Percentiles rank a stretch among this genome's conserved stretches.
Evolutionary conservation across 2,113 vertebrate genomes (phyloP).

Genomic region (Sphyrna mokarran): DNA sequence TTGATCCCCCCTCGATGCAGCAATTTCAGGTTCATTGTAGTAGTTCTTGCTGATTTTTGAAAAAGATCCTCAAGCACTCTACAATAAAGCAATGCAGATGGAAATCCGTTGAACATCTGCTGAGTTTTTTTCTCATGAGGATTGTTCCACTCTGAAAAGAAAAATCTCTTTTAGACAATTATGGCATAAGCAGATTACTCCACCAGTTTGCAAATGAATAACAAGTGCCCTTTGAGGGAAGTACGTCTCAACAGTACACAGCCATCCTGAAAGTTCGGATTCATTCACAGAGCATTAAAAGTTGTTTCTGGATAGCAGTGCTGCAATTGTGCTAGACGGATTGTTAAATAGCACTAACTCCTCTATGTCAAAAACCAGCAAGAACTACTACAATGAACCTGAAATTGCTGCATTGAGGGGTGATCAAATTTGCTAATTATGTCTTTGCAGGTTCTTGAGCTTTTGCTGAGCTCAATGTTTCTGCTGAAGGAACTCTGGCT

Average conservation of each 20-base stretch:
- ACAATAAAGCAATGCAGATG: not conserved
- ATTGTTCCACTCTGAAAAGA: not conserved
- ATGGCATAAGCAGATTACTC: not conserved
- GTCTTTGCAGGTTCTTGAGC: not conserved
- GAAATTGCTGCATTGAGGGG: not conserved
- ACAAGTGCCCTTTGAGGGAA: not conserved
- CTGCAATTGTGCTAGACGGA: not conserved
- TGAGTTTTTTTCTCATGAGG: not conserved
- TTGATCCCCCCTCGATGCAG: not conserved
- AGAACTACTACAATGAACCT: not conserved
- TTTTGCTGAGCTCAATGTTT: not conserved
- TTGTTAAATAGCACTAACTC: not conserved
- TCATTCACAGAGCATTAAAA: no score
- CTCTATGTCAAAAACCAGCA: not conserved
- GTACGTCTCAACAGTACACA: not conserved
- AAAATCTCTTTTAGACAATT: not conserved
- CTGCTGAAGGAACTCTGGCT: not conserved
- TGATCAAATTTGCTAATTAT: not conserved
- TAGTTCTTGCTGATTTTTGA: not conserved
- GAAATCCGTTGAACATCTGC: slow-evolving; percentile 2
- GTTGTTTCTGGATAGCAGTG: not conserved
- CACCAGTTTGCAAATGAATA: not conserved
- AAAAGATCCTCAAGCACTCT: not conserved
- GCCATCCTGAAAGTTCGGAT: not conserved
- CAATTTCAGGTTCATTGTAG: no score